Conservation (phyloP, 2,888 invertebrate genomes). For the Acleris holmiana region DNA sequence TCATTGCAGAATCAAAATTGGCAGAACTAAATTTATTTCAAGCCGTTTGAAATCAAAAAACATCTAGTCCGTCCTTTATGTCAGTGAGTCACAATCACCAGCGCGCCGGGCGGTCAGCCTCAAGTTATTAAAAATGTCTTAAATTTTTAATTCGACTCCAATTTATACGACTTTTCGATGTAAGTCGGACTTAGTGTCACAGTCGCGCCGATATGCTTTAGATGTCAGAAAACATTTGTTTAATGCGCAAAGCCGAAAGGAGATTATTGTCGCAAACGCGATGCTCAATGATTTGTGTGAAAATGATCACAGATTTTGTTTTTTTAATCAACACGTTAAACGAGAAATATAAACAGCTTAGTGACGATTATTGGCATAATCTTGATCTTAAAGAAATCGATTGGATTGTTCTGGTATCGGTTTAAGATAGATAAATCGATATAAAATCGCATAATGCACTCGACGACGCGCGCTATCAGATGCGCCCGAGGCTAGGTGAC, state of each 20-base stretch:
- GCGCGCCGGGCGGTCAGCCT: slow-evolving; percentile 50
- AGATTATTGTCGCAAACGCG: slow-evolving; percentile 60
- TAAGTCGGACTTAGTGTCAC: slow-evolving; percentile 80
- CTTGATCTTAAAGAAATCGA: neutral
- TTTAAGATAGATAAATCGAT: slow-evolving; percentile 46
- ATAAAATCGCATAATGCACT: slow-evolving; percentile 68
- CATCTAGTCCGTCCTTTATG: slow-evolving; percentile 19
- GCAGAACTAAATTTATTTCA: neutral
- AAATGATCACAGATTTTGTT: slow-evolving; percentile 44
- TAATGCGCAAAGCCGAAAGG: slow-evolving; percentile 64
- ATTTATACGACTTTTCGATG: slow-evolving; percentile 74
- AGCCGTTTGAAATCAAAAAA: neutral
- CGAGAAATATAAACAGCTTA: slow-evolving; percentile 3
- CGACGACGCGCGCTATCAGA: slow-evolving; percentile 68
- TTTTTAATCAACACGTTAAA: slow-evolving; percentile 33
- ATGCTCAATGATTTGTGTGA: slow-evolving; percentile 58
- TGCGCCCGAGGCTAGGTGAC: slow-evolving; percentile 72
- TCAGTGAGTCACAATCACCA: slow-evolving; percentile 34
- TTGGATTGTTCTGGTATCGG: slow-evolving; percentile 35
- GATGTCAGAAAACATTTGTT: slow-evolving; percentile 74
- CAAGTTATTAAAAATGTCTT: slow-evolving; percentile 67
- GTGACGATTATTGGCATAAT: neutral
- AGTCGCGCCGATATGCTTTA: slow-evolving; percentile 61
- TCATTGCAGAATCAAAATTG: neutral
- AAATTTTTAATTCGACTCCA: slow-evolving; percentile 72